A percentile compares a stretch with the other conserved stretches of the same genome.
Evolutionary conservation across 2,113 vertebrate genomes (phyloP).

Genomic region (Passer domesticus): DNA sequence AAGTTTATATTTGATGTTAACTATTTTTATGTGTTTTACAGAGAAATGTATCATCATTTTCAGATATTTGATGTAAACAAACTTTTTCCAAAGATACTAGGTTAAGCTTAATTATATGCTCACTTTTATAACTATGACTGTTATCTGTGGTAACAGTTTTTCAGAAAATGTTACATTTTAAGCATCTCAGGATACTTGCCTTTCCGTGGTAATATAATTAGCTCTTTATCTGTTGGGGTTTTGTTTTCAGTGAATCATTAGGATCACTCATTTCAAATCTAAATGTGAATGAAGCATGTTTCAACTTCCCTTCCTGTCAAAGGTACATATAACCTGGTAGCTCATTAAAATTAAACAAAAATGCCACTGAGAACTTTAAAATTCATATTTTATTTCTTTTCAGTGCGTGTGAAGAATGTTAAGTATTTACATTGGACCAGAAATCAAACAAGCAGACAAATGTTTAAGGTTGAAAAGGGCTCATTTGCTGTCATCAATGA

Average conservation of each 20-base stretch:
- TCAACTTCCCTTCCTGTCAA: not conserved
- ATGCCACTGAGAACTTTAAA: not conserved
- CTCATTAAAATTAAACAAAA: conserved; percentile 32
- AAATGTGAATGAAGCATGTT: not conserved
- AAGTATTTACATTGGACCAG: not conserved
- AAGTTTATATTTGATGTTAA: not conserved
- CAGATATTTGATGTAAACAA: not conserved
- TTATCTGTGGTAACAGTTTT: not conserved
- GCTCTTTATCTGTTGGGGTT: not conserved
- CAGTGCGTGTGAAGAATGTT: not conserved
- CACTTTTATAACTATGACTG: not conserved
- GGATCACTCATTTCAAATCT: not conserved
- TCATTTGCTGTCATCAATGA: not conserved
- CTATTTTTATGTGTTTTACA: not conserved
- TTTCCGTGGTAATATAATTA: not conserved
- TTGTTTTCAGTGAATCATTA: not conserved
- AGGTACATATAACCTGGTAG: not conserved
- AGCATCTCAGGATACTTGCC: not conserved
- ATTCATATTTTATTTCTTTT: not conserved
- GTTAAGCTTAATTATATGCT: not conserved
- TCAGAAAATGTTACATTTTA: not conserved
- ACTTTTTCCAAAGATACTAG: not conserved
- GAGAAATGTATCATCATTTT: not conserved
- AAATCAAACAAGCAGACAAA: not conserved
- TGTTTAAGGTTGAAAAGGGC: not conserved